These are phyloP conservation scores for honey bee (Apis mellifera) DNA, from an alignment of 1,140 invertebrate genomes.

Conservation along the genomic window DNA sequence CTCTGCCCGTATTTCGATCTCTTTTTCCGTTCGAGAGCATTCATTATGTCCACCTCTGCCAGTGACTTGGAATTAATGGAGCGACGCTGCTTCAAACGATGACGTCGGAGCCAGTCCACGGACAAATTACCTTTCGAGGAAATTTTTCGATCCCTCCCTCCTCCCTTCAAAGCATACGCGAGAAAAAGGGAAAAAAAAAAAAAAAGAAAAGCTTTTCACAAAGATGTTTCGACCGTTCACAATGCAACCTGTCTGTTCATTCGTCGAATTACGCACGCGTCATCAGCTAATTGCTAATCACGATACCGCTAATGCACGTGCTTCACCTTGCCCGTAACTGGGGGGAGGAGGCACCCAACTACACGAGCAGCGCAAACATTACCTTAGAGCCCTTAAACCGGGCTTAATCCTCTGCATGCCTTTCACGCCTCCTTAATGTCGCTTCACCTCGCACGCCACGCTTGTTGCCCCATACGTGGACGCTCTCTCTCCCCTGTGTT, in stretches of 20 bases:
- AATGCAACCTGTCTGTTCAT: fast-evolving
- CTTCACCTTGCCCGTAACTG: not conserved
- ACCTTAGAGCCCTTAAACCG: conserved; percentile 29
- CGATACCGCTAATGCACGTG: conserved; percentile 1
- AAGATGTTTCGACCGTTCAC: not conserved
- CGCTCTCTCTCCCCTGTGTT: not conserved
- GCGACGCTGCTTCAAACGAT: not conserved
- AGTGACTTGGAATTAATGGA: conserved; percentile 2
- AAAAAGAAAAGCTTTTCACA: too few relatives aligned
- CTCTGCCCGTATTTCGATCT: not conserved
- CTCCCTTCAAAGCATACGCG: not conserved
- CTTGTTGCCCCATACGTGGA: not conserved
- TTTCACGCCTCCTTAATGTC: conserved; percentile 48
- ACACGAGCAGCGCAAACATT: conserved; percentile 37
- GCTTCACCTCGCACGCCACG: conserved; percentile 5
- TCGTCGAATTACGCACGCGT: not conserved
- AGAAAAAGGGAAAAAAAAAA: not conserved
- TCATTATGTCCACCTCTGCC: not conserved
- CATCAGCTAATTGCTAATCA: not conserved
- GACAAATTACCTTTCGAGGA: not conserved
- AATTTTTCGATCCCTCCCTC: not conserved
- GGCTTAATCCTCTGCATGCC: conserved; percentile 29
- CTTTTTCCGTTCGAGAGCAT: not conserved
- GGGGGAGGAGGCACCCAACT: not conserved
- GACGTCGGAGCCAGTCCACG: not conserved